Evolutionary conservation across 1,140 invertebrate genomes (phyloP).

Genomic region (Euwallacea fornicatus): DNA sequence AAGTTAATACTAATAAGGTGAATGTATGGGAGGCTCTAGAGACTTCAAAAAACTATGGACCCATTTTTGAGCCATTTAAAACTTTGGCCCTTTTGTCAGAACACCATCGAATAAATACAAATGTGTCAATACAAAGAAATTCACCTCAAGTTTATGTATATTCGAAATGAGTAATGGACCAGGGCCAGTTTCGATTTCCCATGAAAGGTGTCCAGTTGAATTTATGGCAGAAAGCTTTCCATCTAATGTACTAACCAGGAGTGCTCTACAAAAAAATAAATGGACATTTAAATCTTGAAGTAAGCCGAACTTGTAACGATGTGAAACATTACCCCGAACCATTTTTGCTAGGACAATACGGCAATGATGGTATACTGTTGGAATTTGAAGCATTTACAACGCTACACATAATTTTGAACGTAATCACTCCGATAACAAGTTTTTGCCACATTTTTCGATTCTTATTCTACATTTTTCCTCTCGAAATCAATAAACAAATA

Average conservation of each 20-base stretch:
- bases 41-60: too few species aligned
- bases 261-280: slow-evolving; percentile 59
- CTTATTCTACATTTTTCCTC: slow-evolving; percentile 25
- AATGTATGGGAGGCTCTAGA: too few species aligned
- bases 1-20: too few species aligned
- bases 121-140: background rate
- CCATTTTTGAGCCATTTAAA: too few species aligned
- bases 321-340: slow-evolving; percentile 38
- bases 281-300: background rate
- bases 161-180: slow-evolving; percentile 79
- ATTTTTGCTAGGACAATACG: slow-evolving; percentile 37
- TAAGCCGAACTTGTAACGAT: background rate
- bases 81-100: too few species aligned
- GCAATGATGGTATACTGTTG: slow-evolving; percentile 29
- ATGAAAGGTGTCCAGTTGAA: slow-evolving; percentile 68
- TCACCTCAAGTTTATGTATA: slow-evolving; percentile 79
- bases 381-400: slow-evolving; percentile 29
- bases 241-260: slow-evolving; percentile 87
- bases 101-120: background rate
- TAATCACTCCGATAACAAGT: slow-evolving; percentile 26
- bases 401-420: slow-evolving; percentile 33
- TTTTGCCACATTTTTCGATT: slow-evolving; percentile 27
- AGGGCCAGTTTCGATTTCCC: slow-evolving; percentile 73
- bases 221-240: slow-evolving; percentile 80
- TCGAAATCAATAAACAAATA: too few species aligned